Evolutionary conservation across 1,140 invertebrate species (phyloP).

Genomic region (Drosophila varians): DNA sequence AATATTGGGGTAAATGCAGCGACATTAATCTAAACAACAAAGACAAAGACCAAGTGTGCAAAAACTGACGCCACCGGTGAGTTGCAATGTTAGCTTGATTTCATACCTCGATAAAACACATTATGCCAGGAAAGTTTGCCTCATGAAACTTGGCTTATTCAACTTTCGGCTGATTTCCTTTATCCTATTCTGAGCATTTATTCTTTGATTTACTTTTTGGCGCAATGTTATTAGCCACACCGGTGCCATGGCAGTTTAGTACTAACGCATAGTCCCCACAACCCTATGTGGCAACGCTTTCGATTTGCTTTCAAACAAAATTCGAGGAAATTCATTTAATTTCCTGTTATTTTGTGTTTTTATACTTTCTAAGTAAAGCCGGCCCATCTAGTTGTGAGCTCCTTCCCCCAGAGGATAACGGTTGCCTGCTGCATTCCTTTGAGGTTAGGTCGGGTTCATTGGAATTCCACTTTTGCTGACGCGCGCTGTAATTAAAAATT

Average conservation of each 20-base stretch:
- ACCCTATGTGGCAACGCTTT: not conserved
- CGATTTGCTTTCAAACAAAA: not conserved
- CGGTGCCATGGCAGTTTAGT: conserved; percentile 16
- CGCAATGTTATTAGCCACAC: conserved; percentile 51
- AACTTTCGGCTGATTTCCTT: not conserved
- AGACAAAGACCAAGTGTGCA: conserved; percentile 24
- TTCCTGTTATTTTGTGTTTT: not conserved
- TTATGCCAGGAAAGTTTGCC: not conserved
- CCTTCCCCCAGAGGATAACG: not conserved
- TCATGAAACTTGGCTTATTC: not conserved
- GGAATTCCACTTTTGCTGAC: conserved; percentile 15
- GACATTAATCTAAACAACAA: not conserved
- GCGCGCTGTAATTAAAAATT: conserved; percentile 1
- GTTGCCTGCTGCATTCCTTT: not conserved
- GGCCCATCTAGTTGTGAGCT: too few relatives aligned
- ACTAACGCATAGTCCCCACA: not conserved
- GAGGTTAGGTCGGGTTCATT: conserved; percentile 13
- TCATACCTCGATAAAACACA: not conserved
- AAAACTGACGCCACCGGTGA: conserved; percentile 34
- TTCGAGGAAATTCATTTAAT: not conserved
- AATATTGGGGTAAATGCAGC: not conserved
- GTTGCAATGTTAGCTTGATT: conserved; percentile 3
- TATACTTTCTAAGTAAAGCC: not conserved
- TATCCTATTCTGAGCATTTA: conserved; percentile 3
- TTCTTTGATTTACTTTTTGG: conserved; percentile 67